Conservation (phyloP, 2,888 invertebrate genomes). For the Macaria notata region DNA sequence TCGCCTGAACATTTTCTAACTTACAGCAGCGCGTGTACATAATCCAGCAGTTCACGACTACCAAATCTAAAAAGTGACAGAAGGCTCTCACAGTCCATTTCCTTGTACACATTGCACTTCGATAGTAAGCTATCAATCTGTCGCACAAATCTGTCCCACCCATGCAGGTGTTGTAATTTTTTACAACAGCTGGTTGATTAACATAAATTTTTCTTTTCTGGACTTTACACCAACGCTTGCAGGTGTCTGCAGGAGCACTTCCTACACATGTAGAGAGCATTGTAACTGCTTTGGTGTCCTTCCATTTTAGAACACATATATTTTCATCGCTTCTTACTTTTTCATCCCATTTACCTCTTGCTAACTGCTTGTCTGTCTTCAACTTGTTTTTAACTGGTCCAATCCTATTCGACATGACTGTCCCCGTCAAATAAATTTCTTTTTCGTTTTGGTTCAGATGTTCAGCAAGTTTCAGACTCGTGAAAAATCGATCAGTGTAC, state of each 20-base stretch:
- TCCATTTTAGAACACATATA: too few relatives aligned
- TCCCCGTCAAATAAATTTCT: too few relatives aligned
- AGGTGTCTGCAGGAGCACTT: conserved; percentile 23
- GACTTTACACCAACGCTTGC: conserved; percentile 1
- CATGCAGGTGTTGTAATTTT: conserved; percentile 39
- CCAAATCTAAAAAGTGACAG: conserved; percentile 29
- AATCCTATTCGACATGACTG: conserved; percentile 20
- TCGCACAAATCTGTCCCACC: conserved; percentile 46
- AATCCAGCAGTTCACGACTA: conserved; percentile 34
- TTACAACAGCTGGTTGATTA: conserved; percentile 29
- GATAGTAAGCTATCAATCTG: conserved; percentile 41
- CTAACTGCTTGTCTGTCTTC: conserved; percentile 26
- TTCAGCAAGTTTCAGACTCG: conserved; percentile 14
- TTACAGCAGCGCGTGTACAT: conserved; percentile 32
- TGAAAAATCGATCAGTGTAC: conserved; percentile 14
- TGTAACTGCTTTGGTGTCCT: too few relatives aligned
- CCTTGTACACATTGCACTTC: conserved; percentile 34
- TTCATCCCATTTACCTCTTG: conserved; percentile 18
- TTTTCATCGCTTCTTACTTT: too few relatives aligned
- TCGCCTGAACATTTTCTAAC: conserved; percentile 26
- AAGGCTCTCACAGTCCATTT: conserved; percentile 28
- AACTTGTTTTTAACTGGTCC: conserved; percentile 24
- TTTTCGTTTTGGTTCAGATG: too few relatives aligned
- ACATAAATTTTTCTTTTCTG: conserved; percentile 31
- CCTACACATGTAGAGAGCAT: conserved; percentile 12